Evolutionary conservation across 2,888 invertebrate genomes (phyloP), one percentile per base, ranked within the genome.

Genomic region (Hemaris fuciformis): DNA sequence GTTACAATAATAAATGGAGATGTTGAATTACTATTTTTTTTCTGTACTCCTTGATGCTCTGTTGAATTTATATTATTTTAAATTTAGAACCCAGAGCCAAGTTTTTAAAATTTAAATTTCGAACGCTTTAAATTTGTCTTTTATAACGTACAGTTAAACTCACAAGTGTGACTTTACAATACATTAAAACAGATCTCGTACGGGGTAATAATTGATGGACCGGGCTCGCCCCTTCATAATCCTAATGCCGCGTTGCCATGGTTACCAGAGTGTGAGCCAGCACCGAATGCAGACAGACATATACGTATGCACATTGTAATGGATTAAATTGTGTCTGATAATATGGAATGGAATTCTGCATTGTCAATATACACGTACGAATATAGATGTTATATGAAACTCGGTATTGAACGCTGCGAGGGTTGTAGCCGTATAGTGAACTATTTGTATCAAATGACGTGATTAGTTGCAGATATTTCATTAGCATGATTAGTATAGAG

Each of bases 181-280:
- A 43, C 41, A 20, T 41, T 56, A 72, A 71, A 69, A 64, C 69
- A 67, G 66, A 70, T 81, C 81, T 79, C 79, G 76, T 80, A 85
- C 84, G 81, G 79, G 77, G 84, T 83, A 83, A 90, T 91, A 89
- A 91, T 90, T 90, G 88, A 89, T 88, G 87, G 77, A 80, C 80
- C 74, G 83, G 83, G 83, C 80, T 80, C 86, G 81, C 81, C 83
- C 84, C 87, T 82, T 84, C 76, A 69, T 87, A 87, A 88, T 88
- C 87, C 76, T 78, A 74, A 81, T 80, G 66, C 67, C 64, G 65
- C 62, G 48, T 59, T 65, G 65, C 70, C 41, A 41, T 53, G 57
- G 34, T 15, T 38, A 57, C 34, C 57, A 38, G 41, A 18, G 22
- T 38, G 57, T 41, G 57, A 57, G 53, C 15, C 31, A 27, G 38